A percentile compares a stretch with the other conserved stretches of the same genome.
These are phyloP conservation scores for Ophraella communa DNA, from an alignment of 2,888 invertebrate genomes.

Conservation along the genomic window DNA sequence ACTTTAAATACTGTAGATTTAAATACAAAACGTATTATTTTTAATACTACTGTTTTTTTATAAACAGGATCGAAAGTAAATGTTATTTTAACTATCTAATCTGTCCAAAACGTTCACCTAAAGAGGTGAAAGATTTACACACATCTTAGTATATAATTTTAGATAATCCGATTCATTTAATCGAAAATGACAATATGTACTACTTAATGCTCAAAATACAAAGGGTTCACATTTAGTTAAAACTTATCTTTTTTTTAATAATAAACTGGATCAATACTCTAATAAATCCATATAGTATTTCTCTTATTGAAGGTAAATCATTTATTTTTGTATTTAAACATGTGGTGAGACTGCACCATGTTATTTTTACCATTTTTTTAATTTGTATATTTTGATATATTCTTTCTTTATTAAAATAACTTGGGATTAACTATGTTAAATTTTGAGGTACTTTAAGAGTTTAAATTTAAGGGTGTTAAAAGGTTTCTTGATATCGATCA, in stretches of 20 bases:
- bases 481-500: neutral
- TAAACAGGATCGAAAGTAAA: no score
- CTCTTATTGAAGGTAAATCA: neutral
- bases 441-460: neutral
- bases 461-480: neutral
- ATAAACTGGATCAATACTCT: no score
- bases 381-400: neutral
- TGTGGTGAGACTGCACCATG: neutral
- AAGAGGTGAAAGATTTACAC: no score
- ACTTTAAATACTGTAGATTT: neutral
- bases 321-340: neutral
- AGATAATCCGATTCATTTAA: neutral
- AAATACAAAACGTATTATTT: neutral
- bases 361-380: neutral
- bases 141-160: no score
- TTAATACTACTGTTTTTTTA: no score
- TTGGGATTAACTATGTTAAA: neutral
- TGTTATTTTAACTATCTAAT: no score
- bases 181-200: neutral
- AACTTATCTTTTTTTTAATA: neutral
- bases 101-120: no score
- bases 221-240: neutral
- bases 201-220: neutral
- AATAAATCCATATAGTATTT: no score
- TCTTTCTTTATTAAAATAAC: neutral